A percentile compares a stretch with the other conserved stretches of the same genome.
phyloP scores from a whole-genome alignment of 1,140 invertebrate species.

The Drosophila sp. region DNA sequence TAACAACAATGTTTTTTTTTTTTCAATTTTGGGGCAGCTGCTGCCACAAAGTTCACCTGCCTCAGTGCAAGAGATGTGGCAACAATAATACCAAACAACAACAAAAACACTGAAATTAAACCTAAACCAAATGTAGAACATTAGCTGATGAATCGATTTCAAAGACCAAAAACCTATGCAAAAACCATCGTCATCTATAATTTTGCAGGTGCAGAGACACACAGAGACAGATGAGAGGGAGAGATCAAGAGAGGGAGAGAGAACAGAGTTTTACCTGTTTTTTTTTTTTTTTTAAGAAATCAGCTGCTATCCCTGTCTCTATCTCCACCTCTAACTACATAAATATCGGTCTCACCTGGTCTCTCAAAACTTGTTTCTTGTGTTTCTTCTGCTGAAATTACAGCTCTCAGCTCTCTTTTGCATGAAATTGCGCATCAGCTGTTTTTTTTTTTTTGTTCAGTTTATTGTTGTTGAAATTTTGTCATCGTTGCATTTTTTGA shows the following conservation, averaged over 20 bases:
- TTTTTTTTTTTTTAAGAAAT: constrained; percentile 24
- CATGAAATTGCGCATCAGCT: constrained; percentile 73
- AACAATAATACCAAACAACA: constrained; percentile 18
- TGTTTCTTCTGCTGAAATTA: constrained; percentile 58
- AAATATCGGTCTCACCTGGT: constrained; percentile 43
- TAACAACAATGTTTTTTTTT: constrained; percentile 1
- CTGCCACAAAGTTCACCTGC: constrained; percentile 45
- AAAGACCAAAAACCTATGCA: constrained; percentile 35
- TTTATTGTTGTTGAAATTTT: constrained; percentile 36
- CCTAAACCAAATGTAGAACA: constrained; percentile 43
- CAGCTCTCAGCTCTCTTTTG: constrained; percentile 55
- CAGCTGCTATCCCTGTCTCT: constrained; percentile 66
- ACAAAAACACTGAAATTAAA: neutral
- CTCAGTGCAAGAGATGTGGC: constrained; percentile 31
- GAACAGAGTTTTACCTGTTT: constrained; percentile 44
- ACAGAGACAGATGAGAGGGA: neutral
- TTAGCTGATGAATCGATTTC: constrained; percentile 28
- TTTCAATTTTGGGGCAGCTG: neutral
- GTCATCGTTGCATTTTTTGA: constrained; percentile 57
- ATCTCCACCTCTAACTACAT: constrained; percentile 62
- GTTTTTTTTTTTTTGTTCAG: constrained; percentile 45
- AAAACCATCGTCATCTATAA: constrained; percentile 37
- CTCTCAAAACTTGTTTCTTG: constrained; percentile 40
- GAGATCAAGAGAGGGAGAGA: constrained; percentile 21
- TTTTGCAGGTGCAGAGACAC: constrained; percentile 8